A percentile compares a stretch with the other conserved stretches of the same genome.
Evolutionary conservation across 2,888 invertebrate genomes (phyloP).

Genomic region (Agrotis exclamationis): DNA sequence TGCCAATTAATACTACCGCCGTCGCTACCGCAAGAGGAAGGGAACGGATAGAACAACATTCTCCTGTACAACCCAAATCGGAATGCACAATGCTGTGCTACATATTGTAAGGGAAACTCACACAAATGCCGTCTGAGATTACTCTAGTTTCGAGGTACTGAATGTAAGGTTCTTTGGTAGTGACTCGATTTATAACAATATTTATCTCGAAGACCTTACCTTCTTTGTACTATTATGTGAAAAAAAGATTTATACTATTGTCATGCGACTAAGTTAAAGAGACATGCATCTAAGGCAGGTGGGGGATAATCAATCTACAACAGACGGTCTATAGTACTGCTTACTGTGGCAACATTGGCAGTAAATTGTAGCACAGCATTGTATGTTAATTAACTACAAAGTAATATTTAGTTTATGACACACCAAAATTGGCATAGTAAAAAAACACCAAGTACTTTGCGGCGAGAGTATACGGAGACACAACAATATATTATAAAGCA

Average conservation of each 20-base stretch:
- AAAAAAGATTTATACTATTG: slow-evolving; percentile 64
- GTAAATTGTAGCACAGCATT: slow-evolving; percentile 87
- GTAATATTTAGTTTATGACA: slow-evolving; percentile 53
- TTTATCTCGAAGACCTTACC: slow-evolving; percentile 60
- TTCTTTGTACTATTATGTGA: slow-evolving; percentile 36
- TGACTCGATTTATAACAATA: slow-evolving; percentile 29
- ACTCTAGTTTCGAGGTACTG: slow-evolving; percentile 42
- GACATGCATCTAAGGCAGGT: slow-evolving; percentile 71
- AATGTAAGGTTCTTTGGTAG: slow-evolving; percentile 32
- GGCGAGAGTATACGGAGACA: slow-evolving; percentile 21
- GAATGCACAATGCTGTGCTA: slow-evolving; percentile 91
- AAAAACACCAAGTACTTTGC: slow-evolving; percentile 30
- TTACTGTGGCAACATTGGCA: slow-evolving; percentile 64
- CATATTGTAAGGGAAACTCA: slow-evolving; percentile 80
- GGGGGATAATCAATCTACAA: slow-evolving; percentile 69
- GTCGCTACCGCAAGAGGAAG: slow-evolving; percentile 49
- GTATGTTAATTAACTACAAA: slow-evolving; percentile 68
- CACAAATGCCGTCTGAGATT: slow-evolving; percentile 82
- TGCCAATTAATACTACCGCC: slow-evolving; percentile 47
- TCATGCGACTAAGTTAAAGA: slow-evolving; percentile 66
- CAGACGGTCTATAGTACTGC: slow-evolving; percentile 64
- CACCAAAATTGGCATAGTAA: slow-evolving; percentile 31
- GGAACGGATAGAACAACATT: slow-evolving; percentile 49
- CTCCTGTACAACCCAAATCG: slow-evolving; percentile 79
- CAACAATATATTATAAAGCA: slow-evolving; percentile 16